Conservation (phyloP, 2,113 vertebrate genomes). For the Natator depressus region DNA sequence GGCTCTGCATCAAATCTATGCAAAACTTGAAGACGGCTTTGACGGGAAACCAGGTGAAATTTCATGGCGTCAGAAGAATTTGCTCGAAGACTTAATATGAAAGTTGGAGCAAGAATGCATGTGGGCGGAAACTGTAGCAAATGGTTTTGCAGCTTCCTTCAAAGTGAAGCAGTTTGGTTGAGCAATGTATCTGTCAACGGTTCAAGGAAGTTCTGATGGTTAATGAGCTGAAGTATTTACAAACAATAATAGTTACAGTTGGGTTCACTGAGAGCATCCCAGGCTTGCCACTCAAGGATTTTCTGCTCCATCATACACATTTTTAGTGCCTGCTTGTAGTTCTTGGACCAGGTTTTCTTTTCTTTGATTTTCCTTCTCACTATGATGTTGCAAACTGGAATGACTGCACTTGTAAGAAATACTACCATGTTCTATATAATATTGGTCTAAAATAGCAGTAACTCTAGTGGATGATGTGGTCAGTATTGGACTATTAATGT, state of each 20-base stretch:
- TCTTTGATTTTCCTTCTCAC: background rate
- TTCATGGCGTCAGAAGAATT: background rate
- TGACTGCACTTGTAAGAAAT: constrained; percentile 25
- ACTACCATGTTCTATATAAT: background rate
- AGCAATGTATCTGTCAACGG: background rate
- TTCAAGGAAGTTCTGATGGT: constrained; percentile 51
- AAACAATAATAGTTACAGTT: constrained; percentile 64
- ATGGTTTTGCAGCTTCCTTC: constrained; percentile 63
- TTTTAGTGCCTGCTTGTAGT: constrained; percentile 8
- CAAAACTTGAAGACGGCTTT: constrained; percentile 51
- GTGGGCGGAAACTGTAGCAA: constrained; percentile 56
- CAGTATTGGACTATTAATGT: background rate
- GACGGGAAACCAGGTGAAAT: constrained; percentile 64
- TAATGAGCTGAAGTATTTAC: constrained; percentile 57
- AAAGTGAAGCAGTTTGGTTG: constrained; percentile 55
- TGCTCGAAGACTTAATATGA: constrained; percentile 27
- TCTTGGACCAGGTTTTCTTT: background rate
- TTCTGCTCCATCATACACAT: constrained; percentile 17
- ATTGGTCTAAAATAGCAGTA: background rate
- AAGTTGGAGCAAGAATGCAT: constrained; percentile 38
- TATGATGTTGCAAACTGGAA: background rate
- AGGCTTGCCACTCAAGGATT: constrained; percentile 1
- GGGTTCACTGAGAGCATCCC: constrained; percentile 43
- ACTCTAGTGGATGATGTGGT: background rate
- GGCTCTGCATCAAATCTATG: constrained; percentile 12